phyloP scores from a whole-genome alignment of 1,140 invertebrate genomes.

The Drosophila nasuta region DNA sequence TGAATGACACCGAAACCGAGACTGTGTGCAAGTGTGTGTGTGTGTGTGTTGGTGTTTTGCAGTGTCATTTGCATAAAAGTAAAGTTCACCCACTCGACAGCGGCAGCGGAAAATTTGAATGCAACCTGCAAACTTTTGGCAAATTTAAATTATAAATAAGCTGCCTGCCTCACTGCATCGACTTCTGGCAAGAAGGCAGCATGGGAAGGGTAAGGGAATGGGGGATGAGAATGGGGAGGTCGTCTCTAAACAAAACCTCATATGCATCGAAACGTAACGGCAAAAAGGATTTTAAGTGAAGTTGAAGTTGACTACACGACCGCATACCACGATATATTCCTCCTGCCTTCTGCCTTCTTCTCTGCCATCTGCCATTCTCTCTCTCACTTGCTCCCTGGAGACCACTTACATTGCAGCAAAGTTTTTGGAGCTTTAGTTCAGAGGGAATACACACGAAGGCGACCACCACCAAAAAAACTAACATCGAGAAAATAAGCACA shows the following conservation, averaged over 20 bases:
- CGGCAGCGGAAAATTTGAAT: constrained; percentile 63
- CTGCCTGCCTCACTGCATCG: constrained; percentile 33
- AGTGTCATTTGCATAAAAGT: constrained; percentile 81
- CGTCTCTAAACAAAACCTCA: constrained; percentile 79
- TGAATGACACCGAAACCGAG: constrained; percentile 74
- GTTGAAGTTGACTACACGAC: constrained; percentile 82
- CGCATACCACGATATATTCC: constrained; percentile 55
- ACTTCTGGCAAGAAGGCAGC: constrained; percentile 7
- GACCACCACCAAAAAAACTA: constrained; percentile 44
- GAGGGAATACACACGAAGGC: not conserved
- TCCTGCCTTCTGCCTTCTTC: not conserved
- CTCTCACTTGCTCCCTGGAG: constrained; percentile 26
- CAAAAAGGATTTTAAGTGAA: constrained; percentile 83
- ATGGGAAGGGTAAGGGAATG: constrained; percentile 8
- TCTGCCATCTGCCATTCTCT: no score
- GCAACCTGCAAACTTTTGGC: constrained; percentile 80
- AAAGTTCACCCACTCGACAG: constrained; percentile 81
- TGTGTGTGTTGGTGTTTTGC: constrained; percentile 48
- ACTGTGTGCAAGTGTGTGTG: constrained; percentile 18
- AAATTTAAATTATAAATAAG: constrained; percentile 84
- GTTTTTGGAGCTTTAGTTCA: constrained; percentile 55
- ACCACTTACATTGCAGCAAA: constrained; percentile 76
- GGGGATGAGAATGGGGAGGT: not conserved
- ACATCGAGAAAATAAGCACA: constrained; percentile 70
- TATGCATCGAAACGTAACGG: constrained; percentile 82